These are phyloP conservation scores for Venustaconcha ellipsiformis DNA, from an alignment of 1,140 invertebrate species.

Conservation along the genomic window DNA sequence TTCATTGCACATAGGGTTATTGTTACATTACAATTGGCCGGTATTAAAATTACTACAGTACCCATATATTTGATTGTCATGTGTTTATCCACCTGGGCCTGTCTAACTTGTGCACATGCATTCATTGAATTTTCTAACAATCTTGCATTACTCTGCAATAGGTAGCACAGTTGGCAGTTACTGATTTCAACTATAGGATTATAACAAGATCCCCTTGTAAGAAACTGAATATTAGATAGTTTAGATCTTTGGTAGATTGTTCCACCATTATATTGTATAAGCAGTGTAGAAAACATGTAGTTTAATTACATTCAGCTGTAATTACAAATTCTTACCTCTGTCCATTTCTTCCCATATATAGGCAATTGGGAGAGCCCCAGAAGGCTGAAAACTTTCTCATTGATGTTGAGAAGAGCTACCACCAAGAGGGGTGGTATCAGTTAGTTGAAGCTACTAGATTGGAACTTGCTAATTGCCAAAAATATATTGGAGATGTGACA, in stretches of 20 bases:
- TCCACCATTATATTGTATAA: neutral
- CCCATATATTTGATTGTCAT: neutral
- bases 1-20: no score
- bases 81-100: neutral
- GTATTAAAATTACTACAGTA: neutral
- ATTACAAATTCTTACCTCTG: slow-evolving; percentile 5
- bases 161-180: no score
- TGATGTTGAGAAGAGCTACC: slow-evolving; percentile 87
- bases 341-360: slow-evolving; percentile 33
- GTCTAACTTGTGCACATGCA: neutral
- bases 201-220: neutral
- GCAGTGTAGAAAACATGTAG: neutral
- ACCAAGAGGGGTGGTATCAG: slow-evolving; percentile 86
- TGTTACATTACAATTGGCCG: no score
- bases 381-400: slow-evolving; percentile 90
- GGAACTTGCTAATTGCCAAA: slow-evolving; percentile 88
- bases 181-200: no score
- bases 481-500: slow-evolving; percentile 73
- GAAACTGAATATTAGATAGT: no score
- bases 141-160: neutral
- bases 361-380: slow-evolving; percentile 83
- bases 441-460: slow-evolving; percentile 85
- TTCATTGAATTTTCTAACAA: neutral
- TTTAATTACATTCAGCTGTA: no score
- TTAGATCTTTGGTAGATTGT: neutral